Percentiles rank a stretch among this genome's conserved stretches.
phyloP scores from a whole-genome alignment of 2,888 invertebrate genomes.

The Acleris sparsana region DNA sequence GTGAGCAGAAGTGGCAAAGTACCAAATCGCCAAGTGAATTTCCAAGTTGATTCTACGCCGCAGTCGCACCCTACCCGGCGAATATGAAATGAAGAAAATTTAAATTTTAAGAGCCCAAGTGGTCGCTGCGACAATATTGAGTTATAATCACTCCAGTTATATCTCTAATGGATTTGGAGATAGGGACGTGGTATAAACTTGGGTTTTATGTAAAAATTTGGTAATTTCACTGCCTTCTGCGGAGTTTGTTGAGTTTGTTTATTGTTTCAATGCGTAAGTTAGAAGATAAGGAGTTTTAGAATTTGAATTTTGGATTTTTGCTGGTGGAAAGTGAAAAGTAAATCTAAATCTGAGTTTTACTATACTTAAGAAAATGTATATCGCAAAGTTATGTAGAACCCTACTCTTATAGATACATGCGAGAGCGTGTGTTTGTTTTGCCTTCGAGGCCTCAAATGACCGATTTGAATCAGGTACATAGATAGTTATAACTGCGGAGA shows the following conservation, averaged over 20 bases:
- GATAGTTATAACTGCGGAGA: no score
- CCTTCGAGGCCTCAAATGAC: no score
- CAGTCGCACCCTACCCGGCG: slow-evolving; percentile 36
- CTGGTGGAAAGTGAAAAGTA: no score
- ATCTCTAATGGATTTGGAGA: slow-evolving; percentile 72
- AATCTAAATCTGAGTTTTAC: no score
- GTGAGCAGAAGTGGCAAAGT: not conserved
- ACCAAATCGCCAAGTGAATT: not conserved
- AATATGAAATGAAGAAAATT: slow-evolving; percentile 52
- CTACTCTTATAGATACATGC: no score
- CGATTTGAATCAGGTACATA: no score
- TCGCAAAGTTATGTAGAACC: no score
- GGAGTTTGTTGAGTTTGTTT: slow-evolving; percentile 19
- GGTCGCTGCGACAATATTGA: slow-evolving; percentile 62
- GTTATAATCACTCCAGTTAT: slow-evolving; percentile 63
- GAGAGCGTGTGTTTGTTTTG: no score
- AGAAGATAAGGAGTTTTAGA: not conserved
- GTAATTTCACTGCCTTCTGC: slow-evolving; percentile 2
- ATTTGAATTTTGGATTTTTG: not conserved
- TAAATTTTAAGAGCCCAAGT: slow-evolving; percentile 46
- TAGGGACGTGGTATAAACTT: slow-evolving; percentile 48
- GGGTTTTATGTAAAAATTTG: slow-evolving; percentile 25
- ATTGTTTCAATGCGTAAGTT: slow-evolving; percentile 9
- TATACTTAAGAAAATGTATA: no score
- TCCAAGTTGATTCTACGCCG: not conserved